Conservation (phyloP, 2,888 invertebrate genomes). For the Macrophya annulata region DNA sequence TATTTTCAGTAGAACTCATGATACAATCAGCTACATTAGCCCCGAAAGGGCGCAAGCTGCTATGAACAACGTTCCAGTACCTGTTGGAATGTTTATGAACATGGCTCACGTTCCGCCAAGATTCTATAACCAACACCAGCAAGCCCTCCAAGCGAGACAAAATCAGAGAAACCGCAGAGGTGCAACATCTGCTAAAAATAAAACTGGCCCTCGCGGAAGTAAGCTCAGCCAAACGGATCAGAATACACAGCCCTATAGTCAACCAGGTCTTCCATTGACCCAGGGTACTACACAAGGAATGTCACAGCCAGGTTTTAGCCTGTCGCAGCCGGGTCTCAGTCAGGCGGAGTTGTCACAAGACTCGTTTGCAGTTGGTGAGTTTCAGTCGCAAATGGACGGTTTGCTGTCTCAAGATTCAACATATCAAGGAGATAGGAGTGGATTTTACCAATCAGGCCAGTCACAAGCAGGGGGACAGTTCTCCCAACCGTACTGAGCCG, state of each 20-base stretch:
- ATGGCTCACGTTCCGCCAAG: conserved; percentile 90
- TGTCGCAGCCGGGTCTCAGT: conserved; percentile 86
- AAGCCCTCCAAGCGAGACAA: conserved; percentile 84
- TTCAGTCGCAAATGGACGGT: conserved; percentile 97
- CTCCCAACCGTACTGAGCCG: conserved; percentile 86
- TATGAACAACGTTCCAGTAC: conserved; percentile 92
- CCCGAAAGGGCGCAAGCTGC: conserved; percentile 89
- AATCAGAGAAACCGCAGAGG: conserved; percentile 77
- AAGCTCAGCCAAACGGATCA: conserved; percentile 85
- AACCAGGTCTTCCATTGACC: conserved; percentile 79
- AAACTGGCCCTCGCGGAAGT: conserved; percentile 75
- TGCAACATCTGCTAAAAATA: conserved; percentile 65
- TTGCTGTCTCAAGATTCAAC: conserved; percentile 96
- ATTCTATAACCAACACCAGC: conserved; percentile 89
- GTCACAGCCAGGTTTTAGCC: conserved; percentile 87
- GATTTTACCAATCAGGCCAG: conserved; percentile 82
- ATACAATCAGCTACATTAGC: conserved; percentile 96
- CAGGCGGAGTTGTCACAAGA: conserved; percentile 91
- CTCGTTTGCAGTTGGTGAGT: conserved; percentile 90
- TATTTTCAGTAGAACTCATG: conserved; percentile 88
- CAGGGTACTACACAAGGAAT: conserved; percentile 83
- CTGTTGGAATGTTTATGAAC: conserved; percentile 97
- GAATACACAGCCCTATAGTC: conserved; percentile 87
- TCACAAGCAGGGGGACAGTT: conserved; percentile 82
- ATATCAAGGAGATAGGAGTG: conserved; percentile 86